Evolutionary conservation across 2,888 invertebrate genomes (phyloP), one percentile per base, ranked within the genome.

Genomic region (Hermaeophaga mercurialis): DNA sequence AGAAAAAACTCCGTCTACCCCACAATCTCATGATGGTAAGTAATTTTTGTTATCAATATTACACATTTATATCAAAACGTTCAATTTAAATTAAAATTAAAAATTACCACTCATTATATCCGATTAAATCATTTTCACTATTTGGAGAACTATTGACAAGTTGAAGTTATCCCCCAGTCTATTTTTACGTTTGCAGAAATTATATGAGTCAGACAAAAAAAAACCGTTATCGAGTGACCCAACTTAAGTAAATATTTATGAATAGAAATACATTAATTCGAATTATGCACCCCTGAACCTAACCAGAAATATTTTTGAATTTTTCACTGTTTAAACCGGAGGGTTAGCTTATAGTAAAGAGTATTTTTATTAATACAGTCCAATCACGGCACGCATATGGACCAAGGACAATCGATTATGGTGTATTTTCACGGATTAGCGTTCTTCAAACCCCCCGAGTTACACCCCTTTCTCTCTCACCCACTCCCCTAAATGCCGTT

Each of bases 1-100:
- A 74, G 88, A 89, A 74, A 89, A 89, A 78, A 87, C 89, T 69
- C 89, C 90, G 62, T 88, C 88, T 71, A 89, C 90, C 71, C 88
- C 90, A 66, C 85, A 85, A 74, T 87, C 87, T 71, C 84, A 86
- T 75, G 76, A 77, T 56, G 88, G 88, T 88, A 78, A 81, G 87
- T 81, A 36, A 17, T 22, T 22, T 22, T 5, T n/a, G n/a, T n/a
- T n/a, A n/a, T n/a, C n/a, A n/a, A n/a, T n/a, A n/a, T n/a, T n/a
- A n/a, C n/a, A n/a, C n/a, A n/a, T n/a, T n/a, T n/a, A n/a, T n/a
- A n/a, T n/a, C n/a, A n/a, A n/a, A n/a, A n/a, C n/a, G n/a, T n/a
- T n/a, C n/a, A n/a, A n/a, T n/a, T n/a, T n/a, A n/a, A n/a, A n/a
- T n/a, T n/a, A n/a, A n/a, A n/a, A n/a, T n/a, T n/a, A n/a, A n/a